Evolutionary conservation across 2,113 vertebrate genomes (phyloP), one percentile per base, ranked within the genome.

Genomic region (Dunckerocampus dactyliophorus): DNA sequence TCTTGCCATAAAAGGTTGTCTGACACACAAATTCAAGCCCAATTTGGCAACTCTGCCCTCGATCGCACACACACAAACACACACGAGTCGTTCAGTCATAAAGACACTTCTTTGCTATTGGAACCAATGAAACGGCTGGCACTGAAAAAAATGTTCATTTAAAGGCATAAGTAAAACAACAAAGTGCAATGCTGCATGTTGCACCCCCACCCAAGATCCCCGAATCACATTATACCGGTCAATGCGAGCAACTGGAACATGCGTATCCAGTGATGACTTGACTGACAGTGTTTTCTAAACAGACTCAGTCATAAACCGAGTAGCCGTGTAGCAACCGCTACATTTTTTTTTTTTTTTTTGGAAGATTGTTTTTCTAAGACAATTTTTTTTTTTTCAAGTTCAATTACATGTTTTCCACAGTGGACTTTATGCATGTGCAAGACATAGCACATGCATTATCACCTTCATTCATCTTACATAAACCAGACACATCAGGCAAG

Each of bases 401-500:
- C 28, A 37, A 37, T 24, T 11, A 8, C 21, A 21, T 17, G 16
- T 21, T 42, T 20, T 56, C 6, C n/a, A 56, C 54, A 3, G 34
- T 8, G 34, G n/a, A 1, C n/a, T 39, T 51, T 56, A n/a, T 56
- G 53, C 15, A 37, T 1, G 19, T 6, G 5, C 6, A 42, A 56
- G 34, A 43, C 54, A 20, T 21, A 56, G 42, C 54, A 56, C 19
- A 15, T 21, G 42, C 19, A 19, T 56, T 56, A 42, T 56, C 54
- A 43, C 34, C 13, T 13, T 43, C 34, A 42, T 20, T 42, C 53
- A 42, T 56, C 54, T 56, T 56, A 21, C 19, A 43, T 42, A 56
- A 56, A 56, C 54, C 37, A 42, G 54, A 21, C 34, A 1, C 52
- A 21, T 21, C 7, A 8, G 34, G 5, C 14, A 37, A 56, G 54